These are phyloP conservation scores for Indicator maculatus DNA, from an alignment of 2,113 vertebrate genomes.

Conservation along the genomic window DNA sequence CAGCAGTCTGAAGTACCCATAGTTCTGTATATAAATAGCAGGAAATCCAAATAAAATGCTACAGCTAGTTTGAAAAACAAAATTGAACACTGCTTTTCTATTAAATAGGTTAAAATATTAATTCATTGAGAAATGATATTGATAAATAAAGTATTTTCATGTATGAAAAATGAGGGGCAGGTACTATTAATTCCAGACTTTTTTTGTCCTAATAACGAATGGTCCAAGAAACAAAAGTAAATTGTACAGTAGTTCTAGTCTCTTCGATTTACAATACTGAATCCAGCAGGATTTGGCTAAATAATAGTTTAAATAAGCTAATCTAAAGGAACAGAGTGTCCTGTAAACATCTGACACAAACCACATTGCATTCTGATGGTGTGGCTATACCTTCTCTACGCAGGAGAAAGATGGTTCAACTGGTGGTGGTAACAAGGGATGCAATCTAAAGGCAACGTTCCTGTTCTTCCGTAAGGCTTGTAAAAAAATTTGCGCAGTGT, in stretches of 20 bases:
- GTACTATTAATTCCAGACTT: slow-evolving; percentile 3
- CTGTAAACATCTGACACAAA: slow-evolving; percentile 66
- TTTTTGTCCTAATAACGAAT: slow-evolving; percentile 29
- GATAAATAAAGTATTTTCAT: slow-evolving; percentile 54
- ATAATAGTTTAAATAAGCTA: slow-evolving; percentile 58
- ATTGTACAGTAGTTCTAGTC: slow-evolving; percentile 41
- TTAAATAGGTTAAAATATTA: slow-evolving; percentile 56
- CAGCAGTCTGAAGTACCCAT: slow-evolving; percentile 36
- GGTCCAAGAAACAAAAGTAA: not conserved
- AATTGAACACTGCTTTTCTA: slow-evolving; percentile 9
- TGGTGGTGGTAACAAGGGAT: not conserved
- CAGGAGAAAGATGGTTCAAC: slow-evolving; percentile 5
- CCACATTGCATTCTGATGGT: slow-evolving; percentile 4
- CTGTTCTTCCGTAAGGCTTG: slow-evolving; percentile 64
- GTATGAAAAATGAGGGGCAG: slow-evolving; percentile 32
- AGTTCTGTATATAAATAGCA: slow-evolving; percentile 40
- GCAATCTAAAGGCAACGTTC: slow-evolving; percentile 62
- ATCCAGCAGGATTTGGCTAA: slow-evolving; percentile 61
- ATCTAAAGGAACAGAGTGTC: slow-evolving; percentile 55
- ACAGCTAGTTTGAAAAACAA: slow-evolving; percentile 27
- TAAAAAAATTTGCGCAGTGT: slow-evolving; percentile 37
- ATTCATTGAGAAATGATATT: slow-evolving; percentile 17
- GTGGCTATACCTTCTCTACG: slow-evolving; percentile 21
- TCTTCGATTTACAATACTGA: slow-evolving; percentile 60
- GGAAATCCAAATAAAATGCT: slow-evolving; percentile 29